These are phyloP conservation scores for Pseudorhombus dupliciocellatus DNA, from an alignment of 2,113 vertebrate genomes.

Conservation along the genomic window DNA sequence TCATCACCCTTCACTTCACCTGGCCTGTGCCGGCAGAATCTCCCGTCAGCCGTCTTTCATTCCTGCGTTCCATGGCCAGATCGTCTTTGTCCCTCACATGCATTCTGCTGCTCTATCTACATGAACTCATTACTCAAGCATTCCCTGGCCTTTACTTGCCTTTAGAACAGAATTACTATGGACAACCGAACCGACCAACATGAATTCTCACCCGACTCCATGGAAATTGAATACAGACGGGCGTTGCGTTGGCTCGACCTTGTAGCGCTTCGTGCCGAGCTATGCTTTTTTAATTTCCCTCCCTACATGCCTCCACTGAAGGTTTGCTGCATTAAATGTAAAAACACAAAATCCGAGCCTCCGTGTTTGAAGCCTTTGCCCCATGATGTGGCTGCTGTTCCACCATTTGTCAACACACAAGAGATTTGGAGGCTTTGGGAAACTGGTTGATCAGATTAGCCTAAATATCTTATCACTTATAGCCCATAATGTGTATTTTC, in stretches of 20 bases:
- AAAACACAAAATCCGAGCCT: slow-evolving; percentile 9
- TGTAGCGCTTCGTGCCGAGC: slow-evolving; percentile 30
- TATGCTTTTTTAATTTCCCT: slow-evolving; percentile 40
- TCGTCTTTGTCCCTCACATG: slow-evolving; percentile 38
- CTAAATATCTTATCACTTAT: slow-evolving; percentile 55
- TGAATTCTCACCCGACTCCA: slow-evolving; percentile 50
- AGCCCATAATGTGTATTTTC: slow-evolving; percentile 49
- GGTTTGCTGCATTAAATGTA: not conserved
- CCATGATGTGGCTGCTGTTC: slow-evolving; percentile 18
- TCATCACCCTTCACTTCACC: not conserved
- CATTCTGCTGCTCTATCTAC: not conserved
- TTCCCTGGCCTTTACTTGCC: slow-evolving; percentile 57
- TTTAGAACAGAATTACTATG: slow-evolving; percentile 64
- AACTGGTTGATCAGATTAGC: slow-evolving; percentile 62
- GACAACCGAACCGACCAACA: slow-evolving; percentile 44
- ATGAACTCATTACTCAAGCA: slow-evolving; percentile 40
- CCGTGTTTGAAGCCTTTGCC: slow-evolving; percentile 23
- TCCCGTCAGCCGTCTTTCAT: slow-evolving; percentile 20
- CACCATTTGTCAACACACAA: slow-evolving; percentile 37
- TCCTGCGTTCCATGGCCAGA: slow-evolving; percentile 35
- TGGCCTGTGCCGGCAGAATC: slow-evolving; percentile 6
- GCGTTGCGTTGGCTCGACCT: slow-evolving; percentile 5
- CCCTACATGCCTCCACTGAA: slow-evolving; percentile 20
- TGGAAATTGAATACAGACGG: slow-evolving; percentile 50
- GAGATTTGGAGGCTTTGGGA: slow-evolving; percentile 48